Conservation (phyloP, 2,797 vertebrate species). For the Acrossocheilus fasciatus region DNA sequence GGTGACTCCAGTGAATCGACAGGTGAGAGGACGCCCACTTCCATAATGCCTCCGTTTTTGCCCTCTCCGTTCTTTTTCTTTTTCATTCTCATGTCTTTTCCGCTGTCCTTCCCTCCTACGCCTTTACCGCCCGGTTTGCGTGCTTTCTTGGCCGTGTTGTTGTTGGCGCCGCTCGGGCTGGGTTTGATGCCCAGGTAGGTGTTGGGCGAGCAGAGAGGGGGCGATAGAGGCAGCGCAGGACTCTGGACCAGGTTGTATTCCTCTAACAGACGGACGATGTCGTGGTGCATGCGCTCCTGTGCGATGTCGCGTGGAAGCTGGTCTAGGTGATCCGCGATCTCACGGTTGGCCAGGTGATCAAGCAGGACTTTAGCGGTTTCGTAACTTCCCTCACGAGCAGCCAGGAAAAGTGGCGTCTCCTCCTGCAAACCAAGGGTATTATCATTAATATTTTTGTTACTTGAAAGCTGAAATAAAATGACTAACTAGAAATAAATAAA, state of each 20-base stretch:
- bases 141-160: constrained; percentile 86
- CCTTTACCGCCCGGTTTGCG: constrained; percentile 91
- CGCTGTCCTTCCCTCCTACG: constrained; percentile 87
- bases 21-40: constrained; percentile 88
- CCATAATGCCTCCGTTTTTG: constrained; percentile 86
- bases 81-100: constrained; percentile 89
- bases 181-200: constrained; percentile 90
- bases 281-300: constrained; percentile 95
- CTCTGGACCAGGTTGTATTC: constrained; percentile 95
- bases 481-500: neutral
- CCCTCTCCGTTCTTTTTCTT: constrained; percentile 91
- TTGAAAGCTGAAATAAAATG: neutral
- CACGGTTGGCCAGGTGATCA: constrained; percentile 95
- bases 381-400: constrained; percentile 96
- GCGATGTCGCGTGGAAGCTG: constrained; percentile 95
- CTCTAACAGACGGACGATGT: constrained; percentile 94
- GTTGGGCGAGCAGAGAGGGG: constrained; percentile 91
- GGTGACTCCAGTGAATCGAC: constrained; percentile 95
- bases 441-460: neutral
- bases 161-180: constrained; percentile 75
- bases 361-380: constrained; percentile 94
- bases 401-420: constrained; percentile 95
- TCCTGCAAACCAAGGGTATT: constrained; percentile 79
- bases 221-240: constrained; percentile 89
- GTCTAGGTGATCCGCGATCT: constrained; percentile 99